Conservation (phyloP, 2,888 invertebrate species). For the Agonopterix alstromeriana region DNA sequence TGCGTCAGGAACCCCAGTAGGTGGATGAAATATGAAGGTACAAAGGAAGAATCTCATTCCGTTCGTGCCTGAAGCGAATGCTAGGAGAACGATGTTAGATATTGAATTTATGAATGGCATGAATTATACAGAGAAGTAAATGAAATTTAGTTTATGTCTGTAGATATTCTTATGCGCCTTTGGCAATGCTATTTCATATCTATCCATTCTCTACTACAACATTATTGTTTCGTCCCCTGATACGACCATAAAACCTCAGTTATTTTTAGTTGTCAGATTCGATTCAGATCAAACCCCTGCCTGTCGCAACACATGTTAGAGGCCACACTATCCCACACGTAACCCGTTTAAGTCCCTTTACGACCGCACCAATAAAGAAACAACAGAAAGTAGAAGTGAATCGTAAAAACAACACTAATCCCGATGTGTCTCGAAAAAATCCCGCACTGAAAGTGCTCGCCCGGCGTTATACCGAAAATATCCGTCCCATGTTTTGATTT, state of each 20-base stretch:
- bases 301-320: slow-evolving; percentile 2
- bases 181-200: too few species aligned
- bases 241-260: neutral
- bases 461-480: slow-evolving; percentile 57
- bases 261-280: slow-evolving; percentile 3
- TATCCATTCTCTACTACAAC: neutral
- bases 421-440: slow-evolving; percentile 57
- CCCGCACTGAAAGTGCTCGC: slow-evolving; percentile 51
- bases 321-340: slow-evolving; percentile 18
- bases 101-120: slow-evolving; percentile 34
- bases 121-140: slow-evolving; percentile 22
- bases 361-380: slow-evolving; percentile 47
- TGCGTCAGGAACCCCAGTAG: slow-evolving; percentile 40
- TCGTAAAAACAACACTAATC: slow-evolving; percentile 70
- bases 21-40: slow-evolving; percentile 59
- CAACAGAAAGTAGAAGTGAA: slow-evolving; percentile 55
- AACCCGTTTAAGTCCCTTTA: slow-evolving; percentile 37
- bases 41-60: slow-evolving; percentile 61
- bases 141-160: slow-evolving; percentile 6
- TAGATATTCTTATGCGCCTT: too few species aligned
- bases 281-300: slow-evolving; percentile 16
- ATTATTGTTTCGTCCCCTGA: neutral
- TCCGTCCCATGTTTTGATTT: slow-evolving; percentile 68
- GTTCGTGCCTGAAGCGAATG: slow-evolving; percentile 40
- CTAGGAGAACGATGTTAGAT: slow-evolving; percentile 32